Conservation (phyloP, 1,140 invertebrate genomes). For the Drosophila orena region DNA sequence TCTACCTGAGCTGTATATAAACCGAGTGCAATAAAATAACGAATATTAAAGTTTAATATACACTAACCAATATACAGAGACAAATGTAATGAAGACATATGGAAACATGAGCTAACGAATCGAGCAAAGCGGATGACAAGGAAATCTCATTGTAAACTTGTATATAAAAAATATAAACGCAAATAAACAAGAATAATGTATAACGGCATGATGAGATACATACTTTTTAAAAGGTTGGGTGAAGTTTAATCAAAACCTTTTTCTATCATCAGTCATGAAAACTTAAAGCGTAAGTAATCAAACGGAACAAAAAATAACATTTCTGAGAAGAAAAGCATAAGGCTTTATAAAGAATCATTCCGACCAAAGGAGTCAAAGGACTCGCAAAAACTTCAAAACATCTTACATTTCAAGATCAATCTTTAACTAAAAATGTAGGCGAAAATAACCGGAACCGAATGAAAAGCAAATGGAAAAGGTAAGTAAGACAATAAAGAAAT, state of each 20-base stretch:
- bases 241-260: neutral
- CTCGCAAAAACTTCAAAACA: too few relatives aligned
- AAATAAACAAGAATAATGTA: conserved; percentile 73
- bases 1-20: conserved; percentile 58
- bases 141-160: conserved; percentile 75
- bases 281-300: too few relatives aligned
- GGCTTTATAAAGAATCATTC: too few relatives aligned
- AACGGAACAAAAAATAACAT: too few relatives aligned
- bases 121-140: conserved; percentile 40
- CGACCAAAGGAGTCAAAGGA: too few relatives aligned
- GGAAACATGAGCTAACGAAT: conserved; percentile 57
- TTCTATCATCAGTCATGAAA: too few relatives aligned
- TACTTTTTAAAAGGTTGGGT: neutral
- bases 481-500: too few relatives aligned
- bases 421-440: too few relatives aligned
- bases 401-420: too few relatives aligned
- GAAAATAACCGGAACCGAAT: too few relatives aligned
- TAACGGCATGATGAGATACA: conserved; percentile 23
- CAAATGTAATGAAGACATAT: conserved; percentile 30
- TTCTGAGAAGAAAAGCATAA: too few relatives aligned
- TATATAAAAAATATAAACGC: conserved; percentile 78
- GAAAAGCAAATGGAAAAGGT: too few relatives aligned
- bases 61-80: conserved; percentile 39
- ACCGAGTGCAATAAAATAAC: conserved; percentile 57
- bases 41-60: conserved; percentile 55